Percentiles rank a stretch among this genome's conserved stretches.
These are phyloP conservation scores for Eonycteris spelaea DNA, from an alignment of 2,113 vertebrate species.

Conservation along the genomic window DNA sequence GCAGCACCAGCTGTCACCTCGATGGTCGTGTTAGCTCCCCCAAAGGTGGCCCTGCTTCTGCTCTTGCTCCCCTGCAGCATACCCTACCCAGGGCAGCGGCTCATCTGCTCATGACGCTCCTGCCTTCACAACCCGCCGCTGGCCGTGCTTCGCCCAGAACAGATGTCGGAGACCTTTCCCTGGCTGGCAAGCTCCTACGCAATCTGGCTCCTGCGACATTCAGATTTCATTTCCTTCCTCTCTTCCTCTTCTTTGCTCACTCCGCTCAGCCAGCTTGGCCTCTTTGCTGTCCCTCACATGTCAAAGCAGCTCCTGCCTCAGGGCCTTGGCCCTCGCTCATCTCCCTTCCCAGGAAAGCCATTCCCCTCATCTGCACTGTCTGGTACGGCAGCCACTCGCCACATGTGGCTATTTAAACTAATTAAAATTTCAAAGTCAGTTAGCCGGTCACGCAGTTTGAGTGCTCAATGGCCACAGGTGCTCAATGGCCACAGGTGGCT, in stretches of 20 bases:
- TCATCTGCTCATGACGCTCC: not conserved
- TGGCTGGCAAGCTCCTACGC: not conserved
- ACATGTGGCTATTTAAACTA: too few species aligned
- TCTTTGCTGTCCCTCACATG: not conserved
- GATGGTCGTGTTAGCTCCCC: accelerated
- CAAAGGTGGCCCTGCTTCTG: not conserved
- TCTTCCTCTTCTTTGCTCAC: not conserved
- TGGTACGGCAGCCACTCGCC: too few species aligned
- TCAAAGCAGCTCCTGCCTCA: not conserved
- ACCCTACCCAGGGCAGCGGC: not conserved
- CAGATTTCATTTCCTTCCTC: not conserved
- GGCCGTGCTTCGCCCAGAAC: not conserved
- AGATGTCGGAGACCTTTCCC: not conserved
- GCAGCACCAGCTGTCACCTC: not conserved
- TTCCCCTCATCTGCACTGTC: not conserved
- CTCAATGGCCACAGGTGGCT: too few species aligned
- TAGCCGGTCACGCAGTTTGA: too few species aligned
- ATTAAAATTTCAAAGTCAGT: too few species aligned
- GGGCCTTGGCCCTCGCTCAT: not conserved
- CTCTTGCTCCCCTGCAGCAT: accelerated
- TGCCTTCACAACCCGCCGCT: too few species aligned
- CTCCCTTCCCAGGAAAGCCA: not conserved
- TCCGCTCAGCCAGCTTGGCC: not conserved
- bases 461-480: too few species aligned
- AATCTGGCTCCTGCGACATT: not conserved